Evolutionary conservation across 2,113 vertebrate species (phyloP).

Genomic region (Ascaphus truei): DNA sequence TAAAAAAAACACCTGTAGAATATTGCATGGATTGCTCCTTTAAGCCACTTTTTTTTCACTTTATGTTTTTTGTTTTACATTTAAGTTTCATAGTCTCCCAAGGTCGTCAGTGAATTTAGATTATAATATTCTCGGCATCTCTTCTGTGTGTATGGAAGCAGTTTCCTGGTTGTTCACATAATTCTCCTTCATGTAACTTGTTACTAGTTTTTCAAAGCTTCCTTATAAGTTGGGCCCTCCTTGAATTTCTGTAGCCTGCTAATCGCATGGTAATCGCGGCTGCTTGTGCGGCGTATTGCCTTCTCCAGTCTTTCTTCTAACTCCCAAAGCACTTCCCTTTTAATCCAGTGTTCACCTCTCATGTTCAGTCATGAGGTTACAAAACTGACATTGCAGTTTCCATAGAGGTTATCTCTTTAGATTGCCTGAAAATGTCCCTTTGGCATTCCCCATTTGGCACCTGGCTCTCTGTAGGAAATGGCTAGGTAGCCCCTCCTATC

Average conservation of each 20-base stretch:
- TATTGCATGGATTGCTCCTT: too few species aligned
- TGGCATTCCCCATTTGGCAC: slow-evolving; percentile 63
- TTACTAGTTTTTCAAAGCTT: slow-evolving; percentile 29
- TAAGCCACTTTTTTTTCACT: not conserved
- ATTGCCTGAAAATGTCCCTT: slow-evolving; percentile 63
- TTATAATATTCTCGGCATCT: not conserved
- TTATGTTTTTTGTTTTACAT: not conserved
- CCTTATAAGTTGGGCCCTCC: slow-evolving; percentile 23
- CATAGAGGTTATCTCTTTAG: slow-evolving; percentile 66
- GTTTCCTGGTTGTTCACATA: slow-evolving; percentile 17
- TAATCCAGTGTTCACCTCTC: slow-evolving; percentile 52
- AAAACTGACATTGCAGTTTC: slow-evolving; percentile 63
- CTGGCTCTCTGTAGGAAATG: slow-evolving; percentile 37
- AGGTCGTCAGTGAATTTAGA: slow-evolving; percentile 17
- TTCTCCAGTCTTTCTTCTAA: slow-evolving; percentile 17
- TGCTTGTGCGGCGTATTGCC: slow-evolving; percentile 12
- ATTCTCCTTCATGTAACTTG: slow-evolving; percentile 32
- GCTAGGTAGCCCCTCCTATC: not conserved
- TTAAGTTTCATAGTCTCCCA: slow-evolving; percentile 5
- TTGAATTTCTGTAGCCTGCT: slow-evolving; percentile 28
- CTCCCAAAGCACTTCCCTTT: slow-evolving; percentile 47
- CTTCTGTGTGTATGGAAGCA: not conserved
- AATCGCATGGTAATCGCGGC: slow-evolving; percentile 31
- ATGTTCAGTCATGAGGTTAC: slow-evolving; percentile 51
- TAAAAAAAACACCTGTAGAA: too few species aligned